These are phyloP conservation scores for Syncerus caffer DNA, from an alignment of 2,797 vertebrate species.

Conservation along the genomic window DNA sequence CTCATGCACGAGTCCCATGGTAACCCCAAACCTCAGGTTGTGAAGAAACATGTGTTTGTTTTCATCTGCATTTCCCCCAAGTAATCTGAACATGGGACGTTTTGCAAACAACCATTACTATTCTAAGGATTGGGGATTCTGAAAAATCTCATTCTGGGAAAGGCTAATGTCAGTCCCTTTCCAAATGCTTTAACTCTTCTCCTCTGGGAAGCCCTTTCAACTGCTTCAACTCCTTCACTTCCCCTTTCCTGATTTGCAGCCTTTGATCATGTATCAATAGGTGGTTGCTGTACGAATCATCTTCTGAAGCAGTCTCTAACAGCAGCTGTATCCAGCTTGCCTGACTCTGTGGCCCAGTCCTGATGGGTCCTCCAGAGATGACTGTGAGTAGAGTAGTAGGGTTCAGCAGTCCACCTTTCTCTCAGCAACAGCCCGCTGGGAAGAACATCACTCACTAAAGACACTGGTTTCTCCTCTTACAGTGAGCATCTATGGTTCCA, in stretches of 20 bases:
- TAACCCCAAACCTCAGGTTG: background rate
- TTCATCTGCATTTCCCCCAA: background rate
- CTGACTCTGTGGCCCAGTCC: background rate
- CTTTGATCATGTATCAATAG: background rate
- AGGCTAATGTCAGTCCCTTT: background rate
- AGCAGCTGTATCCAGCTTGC: background rate
- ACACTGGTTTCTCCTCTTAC: background rate
- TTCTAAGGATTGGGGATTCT: background rate
- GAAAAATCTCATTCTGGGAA: constrained; percentile 12
- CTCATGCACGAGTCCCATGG: background rate
- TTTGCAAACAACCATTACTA: background rate
- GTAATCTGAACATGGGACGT: background rate
- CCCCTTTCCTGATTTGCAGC: background rate
- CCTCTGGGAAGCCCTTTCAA: background rate
- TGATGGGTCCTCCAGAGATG: background rate
- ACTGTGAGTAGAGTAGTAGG: background rate
- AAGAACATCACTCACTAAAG: background rate
- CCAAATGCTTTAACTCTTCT: background rate
- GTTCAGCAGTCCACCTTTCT: background rate
- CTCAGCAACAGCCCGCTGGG: background rate
- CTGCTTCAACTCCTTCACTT: background rate
- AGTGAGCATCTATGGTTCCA: background rate
- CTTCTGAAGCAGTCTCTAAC: background rate
- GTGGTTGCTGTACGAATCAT: background rate
- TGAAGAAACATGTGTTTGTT: background rate